Conservation (phyloP, 2,113 vertebrate species). For the Pyrgilauda ruficollis region DNA sequence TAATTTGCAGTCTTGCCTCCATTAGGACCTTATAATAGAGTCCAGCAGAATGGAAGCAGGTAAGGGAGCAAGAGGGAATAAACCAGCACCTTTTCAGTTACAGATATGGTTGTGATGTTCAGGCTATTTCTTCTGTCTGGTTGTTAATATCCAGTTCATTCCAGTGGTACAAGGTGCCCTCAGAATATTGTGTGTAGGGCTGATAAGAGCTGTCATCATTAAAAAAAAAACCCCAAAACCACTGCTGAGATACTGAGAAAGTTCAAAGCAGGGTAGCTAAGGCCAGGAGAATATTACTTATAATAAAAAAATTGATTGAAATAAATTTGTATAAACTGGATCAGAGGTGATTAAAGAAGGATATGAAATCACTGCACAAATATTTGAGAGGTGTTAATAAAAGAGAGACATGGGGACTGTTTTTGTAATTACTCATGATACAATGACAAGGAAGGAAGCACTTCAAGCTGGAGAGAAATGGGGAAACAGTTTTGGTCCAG, state of each 20-base stretch:
- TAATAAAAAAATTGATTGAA: conserved; percentile 6
- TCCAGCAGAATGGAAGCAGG: background rate
- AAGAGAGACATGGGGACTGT: background rate
- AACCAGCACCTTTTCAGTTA: background rate
- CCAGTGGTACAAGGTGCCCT: background rate
- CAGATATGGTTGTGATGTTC: background rate
- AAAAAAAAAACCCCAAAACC: background rate
- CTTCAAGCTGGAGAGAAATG: background rate
- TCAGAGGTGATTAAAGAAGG: conserved; percentile 49
- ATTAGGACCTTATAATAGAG: background rate
- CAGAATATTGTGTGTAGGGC: background rate
- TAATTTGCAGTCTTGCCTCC: background rate
- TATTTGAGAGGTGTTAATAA: conserved; percentile 60
- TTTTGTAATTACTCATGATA: background rate
- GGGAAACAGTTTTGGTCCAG: background rate
- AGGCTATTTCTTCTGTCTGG: background rate
- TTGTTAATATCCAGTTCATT: background rate
- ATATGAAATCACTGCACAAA: conserved; percentile 54
- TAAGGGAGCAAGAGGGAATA: background rate
- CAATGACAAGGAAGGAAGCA: background rate
- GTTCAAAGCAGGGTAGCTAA: background rate
- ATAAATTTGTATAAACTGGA: conserved; percentile 46
- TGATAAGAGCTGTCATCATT: background rate
- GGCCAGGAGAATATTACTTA: conserved; percentile 9
- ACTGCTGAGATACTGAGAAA: background rate